phyloP scores from a whole-genome alignment of 2,888 invertebrate species.

The Melikaiella ostensackeni region DNA sequence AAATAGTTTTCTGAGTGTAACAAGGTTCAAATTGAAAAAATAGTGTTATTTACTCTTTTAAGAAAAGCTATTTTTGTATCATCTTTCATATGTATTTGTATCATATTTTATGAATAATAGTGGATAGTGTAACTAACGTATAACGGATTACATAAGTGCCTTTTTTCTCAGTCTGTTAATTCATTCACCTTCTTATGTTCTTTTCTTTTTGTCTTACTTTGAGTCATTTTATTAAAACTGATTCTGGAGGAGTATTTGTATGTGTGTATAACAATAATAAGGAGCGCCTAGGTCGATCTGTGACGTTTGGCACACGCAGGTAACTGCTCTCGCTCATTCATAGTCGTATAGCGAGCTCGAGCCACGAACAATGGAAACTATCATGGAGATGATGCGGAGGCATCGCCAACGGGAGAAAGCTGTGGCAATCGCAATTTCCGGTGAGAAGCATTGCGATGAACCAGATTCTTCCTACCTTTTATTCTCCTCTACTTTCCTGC shows the following conservation, averaged over 20 bases:
- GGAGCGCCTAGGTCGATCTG: slow-evolving; percentile 16
- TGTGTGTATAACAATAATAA: background rate
- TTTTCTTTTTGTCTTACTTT: background rate
- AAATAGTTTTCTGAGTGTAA: no score
- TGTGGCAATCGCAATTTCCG: slow-evolving; percentile 68
- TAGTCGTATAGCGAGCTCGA: slow-evolving; percentile 48
- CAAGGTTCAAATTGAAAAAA: no score
- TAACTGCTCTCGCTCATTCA: slow-evolving; percentile 42
- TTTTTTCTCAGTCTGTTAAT: background rate
- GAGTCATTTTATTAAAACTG: background rate
- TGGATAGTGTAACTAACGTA: no score
- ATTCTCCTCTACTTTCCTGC: slow-evolving; percentile 41
- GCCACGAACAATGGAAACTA: slow-evolving; percentile 57
- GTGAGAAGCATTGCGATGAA: slow-evolving; percentile 61
- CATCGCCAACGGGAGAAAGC: slow-evolving; percentile 60
- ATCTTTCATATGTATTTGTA: no score
- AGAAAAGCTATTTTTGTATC: no score
- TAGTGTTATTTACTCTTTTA: no score
- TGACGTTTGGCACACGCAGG: slow-evolving; percentile 34
- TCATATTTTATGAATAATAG: no score
- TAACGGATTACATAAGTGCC: background rate
- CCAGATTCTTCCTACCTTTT: slow-evolving; percentile 58
- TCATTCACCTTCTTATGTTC: background rate
- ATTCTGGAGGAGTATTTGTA: background rate
- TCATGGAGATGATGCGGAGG: slow-evolving; percentile 49